Base-by-base conservation (phyloP, 1,140 invertebrate species). In the Holcopasites calliopsidis region DNA sequence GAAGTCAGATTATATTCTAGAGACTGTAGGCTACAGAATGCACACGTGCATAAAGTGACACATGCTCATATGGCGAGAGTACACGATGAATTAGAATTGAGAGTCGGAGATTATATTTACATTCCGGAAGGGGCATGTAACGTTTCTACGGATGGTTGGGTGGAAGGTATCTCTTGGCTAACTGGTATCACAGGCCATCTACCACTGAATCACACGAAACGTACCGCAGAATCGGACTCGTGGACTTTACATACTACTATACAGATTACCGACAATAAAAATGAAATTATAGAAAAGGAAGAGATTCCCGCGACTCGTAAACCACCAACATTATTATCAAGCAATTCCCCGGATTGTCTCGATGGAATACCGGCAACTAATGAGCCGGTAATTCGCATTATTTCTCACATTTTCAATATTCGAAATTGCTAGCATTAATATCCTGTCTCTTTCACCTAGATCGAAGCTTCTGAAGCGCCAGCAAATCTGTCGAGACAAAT, bases 51-150 rank as follows among this genome's bases (percentile, higher is more conserved):
- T 77, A 95, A 96, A 92, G 96, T 98, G 5, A 93, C 95, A 7
- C 96, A 96, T 89, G 93, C 94, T 1, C 96, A 97, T 87, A 90
- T 93, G 60, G 95, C 97, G 7, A 92, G 94, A 79, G 95, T 96
- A 85, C 93, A 93, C 55, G 97, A 98, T 90, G 97, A 98, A 91
- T 87, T 98, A 57, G 96, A 98, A 87, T 90, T 98, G 35, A 93
- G 96, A 69, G 94, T 95, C 35, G 97, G 96, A 18, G 97, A 98
- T 91, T 97, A 95, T 87, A 94, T 98, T 73, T 97, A 97, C 89
- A 92, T 98, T 49, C 94, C 94, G 79, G 93, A 94, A 73, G 95
- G 95, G 68, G 95, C 95, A 40, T 92, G 96, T 61, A 93, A 94
- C 26, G 94, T 91, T 54, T 95, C 96, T 2, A 91, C 94, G 3